Evolutionary conservation across 1,140 invertebrate genomes (phyloP).

Genomic region (Habropoda laboriosa): DNA sequence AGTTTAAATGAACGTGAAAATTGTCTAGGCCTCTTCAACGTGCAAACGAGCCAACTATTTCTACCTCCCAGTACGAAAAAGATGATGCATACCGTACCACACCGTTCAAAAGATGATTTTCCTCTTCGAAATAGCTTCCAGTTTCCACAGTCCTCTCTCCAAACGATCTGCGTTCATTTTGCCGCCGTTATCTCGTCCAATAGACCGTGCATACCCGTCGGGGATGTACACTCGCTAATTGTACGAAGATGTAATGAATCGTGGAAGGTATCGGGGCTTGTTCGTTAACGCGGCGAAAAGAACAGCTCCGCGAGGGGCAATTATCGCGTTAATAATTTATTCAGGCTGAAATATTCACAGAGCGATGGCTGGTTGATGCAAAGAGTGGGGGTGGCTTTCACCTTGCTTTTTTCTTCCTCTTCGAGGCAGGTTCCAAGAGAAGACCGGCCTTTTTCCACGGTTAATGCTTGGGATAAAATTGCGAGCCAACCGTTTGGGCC

Average conservation of each 20-base stretch:
- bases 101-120: no score
- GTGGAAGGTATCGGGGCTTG: not conserved
- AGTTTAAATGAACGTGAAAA: no score
- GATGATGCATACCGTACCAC: no score
- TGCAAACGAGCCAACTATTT: no score
- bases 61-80: no score
- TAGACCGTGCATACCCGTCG: not conserved
- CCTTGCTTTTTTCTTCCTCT: conserved; percentile 17
- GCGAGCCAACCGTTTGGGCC: not conserved
- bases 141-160: no score
- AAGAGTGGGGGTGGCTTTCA: not conserved
- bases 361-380: conserved; percentile 35
- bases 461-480: conserved; percentile 45
- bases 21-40: no score
- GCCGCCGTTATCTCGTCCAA: conserved; percentile 53
- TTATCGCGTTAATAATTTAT: conserved; percentile 65
- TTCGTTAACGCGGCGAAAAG: conserved; percentile 55
- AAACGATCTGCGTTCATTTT: no score
- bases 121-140: no score
- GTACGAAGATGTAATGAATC: conserved; percentile 51
- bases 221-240: conserved; percentile 47
- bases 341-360: conserved; percentile 50
- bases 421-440: not conserved
- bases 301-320: conserved; percentile 46
- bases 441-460: conserved; percentile 10